Evolutionary conservation across 2,113 vertebrate species (phyloP), one percentile per base, ranked within the genome.

Genomic region (Crotalus viridis): DNA sequence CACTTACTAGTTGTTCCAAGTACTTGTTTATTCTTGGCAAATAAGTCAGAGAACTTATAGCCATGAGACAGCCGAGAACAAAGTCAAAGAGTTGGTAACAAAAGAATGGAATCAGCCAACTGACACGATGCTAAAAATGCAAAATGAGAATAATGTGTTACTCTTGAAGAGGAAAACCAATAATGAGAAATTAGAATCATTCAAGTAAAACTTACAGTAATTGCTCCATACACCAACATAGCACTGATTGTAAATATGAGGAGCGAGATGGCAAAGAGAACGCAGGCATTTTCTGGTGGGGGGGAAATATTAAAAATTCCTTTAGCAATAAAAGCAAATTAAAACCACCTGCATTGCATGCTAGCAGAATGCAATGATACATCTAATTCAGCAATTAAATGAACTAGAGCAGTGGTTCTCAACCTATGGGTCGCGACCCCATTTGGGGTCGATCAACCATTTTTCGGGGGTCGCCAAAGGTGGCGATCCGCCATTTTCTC

Each of bases 71-170:
- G 96, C 98, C 99, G 94, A 99, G 98, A 92, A 99, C 99, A 56
- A 99, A 99, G 97, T 99, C 99, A 97, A 99, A 99, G 91, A 99
- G 98, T 96, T 99, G 99, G 96, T 99, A 99, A 97, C 99, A 99
- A 97, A 99, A 99, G 96, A 99, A 99, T 0, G 99, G 99, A 90
- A 99, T 99, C 96, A 99, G 98, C 99, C 99, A 99, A 48, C 99
- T 98, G 24, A 99, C 99, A 87, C 99, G 99, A 91, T 99, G 98
- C 99, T 99, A 96, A 10, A 48, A 33, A 48, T 7, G 24, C 33
- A 95, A 93, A 92, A 69, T 55, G 85, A 56, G 24, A 88, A 22
- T 12, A 48, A 22, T 7, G 22, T 43, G 26, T 88, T 81, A 28
- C 19, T 85, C 15, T 39, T 26, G 26, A 92, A 33, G 57, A 24